phyloP scores from a whole-genome alignment of 1,140 invertebrate genomes.

The Polypedilum pembai region DNA sequence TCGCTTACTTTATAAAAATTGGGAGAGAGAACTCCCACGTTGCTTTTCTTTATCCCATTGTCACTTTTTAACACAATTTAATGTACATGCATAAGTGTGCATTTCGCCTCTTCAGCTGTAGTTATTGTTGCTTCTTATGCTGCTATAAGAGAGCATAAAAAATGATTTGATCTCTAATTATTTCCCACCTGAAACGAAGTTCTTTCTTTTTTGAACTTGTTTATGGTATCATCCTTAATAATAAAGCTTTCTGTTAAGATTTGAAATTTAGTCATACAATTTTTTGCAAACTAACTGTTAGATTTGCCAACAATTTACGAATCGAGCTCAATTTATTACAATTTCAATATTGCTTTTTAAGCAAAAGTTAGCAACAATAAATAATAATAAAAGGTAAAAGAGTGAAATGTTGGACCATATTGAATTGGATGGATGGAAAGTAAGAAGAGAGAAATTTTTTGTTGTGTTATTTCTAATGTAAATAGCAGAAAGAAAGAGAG shows the following conservation, averaged over 20 bases:
- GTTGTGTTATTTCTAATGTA: background rate
- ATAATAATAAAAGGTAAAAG: too few relatives aligned
- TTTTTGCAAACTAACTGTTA: too few relatives aligned
- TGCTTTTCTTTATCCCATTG: background rate
- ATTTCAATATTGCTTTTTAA: too few relatives aligned
- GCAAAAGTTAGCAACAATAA: too few relatives aligned
- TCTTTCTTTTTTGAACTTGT: background rate
- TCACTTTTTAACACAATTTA: background rate
- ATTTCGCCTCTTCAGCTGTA: background rate
- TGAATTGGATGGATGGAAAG: too few relatives aligned
- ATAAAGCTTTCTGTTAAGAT: background rate
- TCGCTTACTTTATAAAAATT: background rate
- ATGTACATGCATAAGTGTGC: background rate
- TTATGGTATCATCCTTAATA: background rate
- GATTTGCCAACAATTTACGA: too few relatives aligned
- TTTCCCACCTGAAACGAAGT: constrained; percentile 21
- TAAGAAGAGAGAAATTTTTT: too few relatives aligned
- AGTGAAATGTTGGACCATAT: too few relatives aligned
- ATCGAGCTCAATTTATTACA: background rate
- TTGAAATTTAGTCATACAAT: background rate
- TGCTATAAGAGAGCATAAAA: background rate
- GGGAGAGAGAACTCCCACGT: background rate
- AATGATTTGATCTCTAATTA: constrained; percentile 3
- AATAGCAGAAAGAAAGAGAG: background rate
- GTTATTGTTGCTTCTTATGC: too few relatives aligned